Evolutionary conservation across 2,797 vertebrate species (phyloP), one percentile per base, ranked within the genome.

Genomic region (Artibeus lituratus): DNA sequence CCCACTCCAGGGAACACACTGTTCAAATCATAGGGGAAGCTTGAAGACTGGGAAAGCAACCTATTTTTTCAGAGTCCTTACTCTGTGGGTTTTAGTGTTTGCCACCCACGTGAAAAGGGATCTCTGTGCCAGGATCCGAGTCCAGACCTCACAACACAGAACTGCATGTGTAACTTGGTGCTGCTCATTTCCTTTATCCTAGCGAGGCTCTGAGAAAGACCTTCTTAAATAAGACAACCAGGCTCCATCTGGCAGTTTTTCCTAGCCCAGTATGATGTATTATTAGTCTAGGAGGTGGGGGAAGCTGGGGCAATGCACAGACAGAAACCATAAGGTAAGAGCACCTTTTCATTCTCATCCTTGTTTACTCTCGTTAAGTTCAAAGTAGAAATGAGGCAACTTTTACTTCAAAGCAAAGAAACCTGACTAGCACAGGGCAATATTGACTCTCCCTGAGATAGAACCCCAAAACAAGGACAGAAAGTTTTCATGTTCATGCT

Each of bases 331-430:
- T 10, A 47, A 73, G 57, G 32, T n/a, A 35, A 90, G 82, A 82
- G 47, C 21, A 26, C 14, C 49, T 62, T 74, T 85, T 89, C 59
- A 57, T 70, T 72, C 11, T 9, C 18, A 15, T 83, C 8, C 44
- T 57, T 91, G 82, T 95, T 82, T 74, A 90, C 5, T 49, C 32
- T 37, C 42, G 35, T 49, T 16, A 90, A 80, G 51, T 65, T 95
- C 78, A 37, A 92, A 73, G 29, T 88, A 42, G 94, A 92, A 86
- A 76, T 12, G 19, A 67, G n/a, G 47, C 14, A 53, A 55, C 5
- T 8, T 92, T 65, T 59, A 73, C 18, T 91, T 84, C 55, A 88
- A 93, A 57, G 39, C 47, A 88, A 95, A 96, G 26, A 14, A 94
- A 76, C 8, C 72, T 18, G n/a, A 82, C 39, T 39, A 70, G 29